Percentiles rank a stretch among this genome's conserved stretches.
Conservation (phyloP, 1,140 invertebrate species). For the Holotrichia oblita region DNA sequence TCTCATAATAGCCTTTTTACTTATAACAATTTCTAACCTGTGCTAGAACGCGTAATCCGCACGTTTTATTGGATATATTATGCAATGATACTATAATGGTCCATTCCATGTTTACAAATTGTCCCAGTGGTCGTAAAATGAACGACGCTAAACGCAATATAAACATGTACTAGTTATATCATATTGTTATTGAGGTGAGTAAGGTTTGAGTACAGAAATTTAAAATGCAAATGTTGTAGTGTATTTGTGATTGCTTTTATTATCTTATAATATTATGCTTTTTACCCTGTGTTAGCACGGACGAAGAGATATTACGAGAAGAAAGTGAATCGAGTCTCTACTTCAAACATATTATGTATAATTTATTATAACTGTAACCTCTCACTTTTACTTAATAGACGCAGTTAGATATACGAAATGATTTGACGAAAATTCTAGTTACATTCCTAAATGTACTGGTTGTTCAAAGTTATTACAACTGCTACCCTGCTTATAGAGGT, state of each 20-base stretch:
- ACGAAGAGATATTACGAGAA: not conserved
- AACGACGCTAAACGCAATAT: not conserved
- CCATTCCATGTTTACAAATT: conserved; percentile 3
- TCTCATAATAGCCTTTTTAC: not conserved
- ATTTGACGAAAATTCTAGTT: no score
- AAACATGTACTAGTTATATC: not conserved
- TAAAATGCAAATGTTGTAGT: no score
- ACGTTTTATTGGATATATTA: not conserved
- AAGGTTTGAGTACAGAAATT: no score
- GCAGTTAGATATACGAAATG: no score
- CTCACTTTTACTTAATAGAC: no score
- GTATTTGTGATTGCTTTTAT: no score
- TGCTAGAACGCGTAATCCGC: not conserved
- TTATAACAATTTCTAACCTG: not conserved
- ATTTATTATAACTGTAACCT: no score
- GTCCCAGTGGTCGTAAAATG: not conserved
- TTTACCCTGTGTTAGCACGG: not conserved
- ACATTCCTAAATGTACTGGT: no score
- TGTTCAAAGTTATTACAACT: no score
- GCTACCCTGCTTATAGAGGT: no score
- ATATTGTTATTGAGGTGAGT: not conserved
- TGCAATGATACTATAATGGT: not conserved
- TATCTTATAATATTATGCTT: no score
- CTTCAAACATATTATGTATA: no score
- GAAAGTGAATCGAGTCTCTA: not conserved